A percentile compares a stretch with the other conserved stretches of the same genome.
phyloP scores from a whole-genome alignment of 1,140 invertebrate genomes.

The Temnothorax curvispinosus region DNA sequence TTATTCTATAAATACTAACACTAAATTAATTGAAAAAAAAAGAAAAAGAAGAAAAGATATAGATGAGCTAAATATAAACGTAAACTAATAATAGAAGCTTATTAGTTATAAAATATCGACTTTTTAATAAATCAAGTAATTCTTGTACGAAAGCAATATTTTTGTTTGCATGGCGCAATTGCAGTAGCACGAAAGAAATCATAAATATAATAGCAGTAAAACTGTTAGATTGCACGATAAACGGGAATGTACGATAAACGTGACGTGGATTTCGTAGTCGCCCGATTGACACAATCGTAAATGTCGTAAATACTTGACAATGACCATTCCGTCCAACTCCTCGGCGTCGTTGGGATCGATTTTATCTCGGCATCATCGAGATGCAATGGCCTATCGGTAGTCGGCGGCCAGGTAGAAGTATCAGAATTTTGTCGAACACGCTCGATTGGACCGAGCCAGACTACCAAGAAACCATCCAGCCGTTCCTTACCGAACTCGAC shows the following conservation, averaged over 20 bases:
- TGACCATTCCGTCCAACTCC: slow-evolving; percentile 26
- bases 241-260: neutral
- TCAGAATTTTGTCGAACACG: slow-evolving; percentile 66
- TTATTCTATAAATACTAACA: neutral
- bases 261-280: slow-evolving; percentile 36
- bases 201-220: neutral
- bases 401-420: slow-evolving; percentile 46
- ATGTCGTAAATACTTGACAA: slow-evolving; percentile 59
- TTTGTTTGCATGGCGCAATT: neutral
- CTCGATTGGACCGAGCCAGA: slow-evolving; percentile 42
- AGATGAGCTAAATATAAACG: neutral
- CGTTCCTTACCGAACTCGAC: slow-evolving; percentile 10
- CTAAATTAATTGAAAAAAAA: neutral
- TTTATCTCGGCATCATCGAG: slow-evolving; percentile 62
- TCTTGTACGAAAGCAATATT: neutral
- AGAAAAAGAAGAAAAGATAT: neutral
- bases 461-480: slow-evolving; percentile 7
- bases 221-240: slow-evolving; percentile 12
- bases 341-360: slow-evolving; percentile 12
- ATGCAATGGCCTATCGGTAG: slow-evolving; percentile 36
- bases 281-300: slow-evolving; percentile 58
- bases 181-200: neutral
- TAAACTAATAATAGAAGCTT: neutral
- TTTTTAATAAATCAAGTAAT: neutral
- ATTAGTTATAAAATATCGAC: neutral